Base-by-base conservation (phyloP, 2,888 invertebrate genomes). In the Phyllotreta striolata region DNA sequence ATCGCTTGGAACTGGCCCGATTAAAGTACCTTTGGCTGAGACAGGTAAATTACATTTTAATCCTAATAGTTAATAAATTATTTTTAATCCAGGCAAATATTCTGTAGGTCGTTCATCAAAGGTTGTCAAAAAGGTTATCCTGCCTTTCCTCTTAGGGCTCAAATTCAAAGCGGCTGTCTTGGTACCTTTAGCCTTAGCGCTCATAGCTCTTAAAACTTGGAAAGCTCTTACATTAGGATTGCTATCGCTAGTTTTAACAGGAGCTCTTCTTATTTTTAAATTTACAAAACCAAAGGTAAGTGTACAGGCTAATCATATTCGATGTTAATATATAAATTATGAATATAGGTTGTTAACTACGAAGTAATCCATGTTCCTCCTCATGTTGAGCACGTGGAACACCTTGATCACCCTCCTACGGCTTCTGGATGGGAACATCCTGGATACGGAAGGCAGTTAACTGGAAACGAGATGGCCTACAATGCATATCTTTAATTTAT, bases 131-230 rank as follows among this genome's bases (percentile, higher is more conserved):
- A 93, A 92, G 82, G 89, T 93, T 55, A 85, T 93, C 77, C 86
- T 93, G 73, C 93, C 94, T 47, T 94, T 94, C 86, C 85, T 94
- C 62, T 84, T 94, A 72, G 94, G 93, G 68, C 83, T 94, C 68
- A 94, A 93, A 81, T 91, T 93, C 84, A 93, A 93, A 82, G 90
- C 93, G 55, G 91, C 92, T 13, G 91, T 93, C 37, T 80, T 94
- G 73, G 91, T 93, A 44, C 94, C 93, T 0, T 81, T 93, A 66
- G 91, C 91, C 9, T 84, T 94, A 62, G 91, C 92, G 39, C 83
- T 93, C 63, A 93, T 94, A 75, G 94, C 94, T 0, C 84, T 93
- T 62, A 93, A 93, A 81, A 93, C 94, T 10, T 94, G 94, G 94
- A 94, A 94, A 80, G 94, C 94, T 44, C 84, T 93, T 72, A 93